A percentile compares a stretch with the other conserved stretches of the same genome.
Evolutionary conservation across 2,797 vertebrate genomes (phyloP).

Genomic region (Argyrosomus regius): DNA sequence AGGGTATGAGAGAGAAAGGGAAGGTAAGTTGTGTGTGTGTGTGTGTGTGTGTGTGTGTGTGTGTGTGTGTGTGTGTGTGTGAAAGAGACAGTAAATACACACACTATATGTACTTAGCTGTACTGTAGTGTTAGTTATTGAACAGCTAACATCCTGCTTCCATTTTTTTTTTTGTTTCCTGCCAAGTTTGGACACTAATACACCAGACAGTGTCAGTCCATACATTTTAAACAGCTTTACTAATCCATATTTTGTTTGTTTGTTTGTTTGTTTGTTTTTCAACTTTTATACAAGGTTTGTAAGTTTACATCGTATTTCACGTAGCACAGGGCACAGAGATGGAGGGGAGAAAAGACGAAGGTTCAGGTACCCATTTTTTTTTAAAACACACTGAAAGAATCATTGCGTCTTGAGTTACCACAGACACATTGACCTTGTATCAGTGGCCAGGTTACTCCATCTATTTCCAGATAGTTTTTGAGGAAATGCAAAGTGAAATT

Average conservation of each 20-base stretch:
- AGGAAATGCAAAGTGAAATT: conserved; percentile 10
- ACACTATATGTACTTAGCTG: conserved; percentile 39
- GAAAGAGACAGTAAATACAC: conserved; percentile 49
- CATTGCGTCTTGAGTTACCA: conserved; percentile 5
- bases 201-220: conserved; percentile 31
- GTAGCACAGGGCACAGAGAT: neutral
- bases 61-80: conserved; percentile 8
- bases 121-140: conserved; percentile 55
- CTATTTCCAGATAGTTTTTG: conserved; percentile 15
- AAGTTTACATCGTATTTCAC: conserved; percentile 47
- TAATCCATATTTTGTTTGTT: conserved; percentile 22
- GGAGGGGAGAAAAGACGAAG: neutral
- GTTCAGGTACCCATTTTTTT: conserved; percentile 1
- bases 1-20: conserved; percentile 86
- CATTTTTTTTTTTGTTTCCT: conserved; percentile 42
- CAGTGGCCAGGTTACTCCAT: conserved; percentile 34
- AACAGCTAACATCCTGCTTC: conserved; percentile 47
- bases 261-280: neutral
- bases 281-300: conserved; percentile 54
- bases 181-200: conserved; percentile 35
- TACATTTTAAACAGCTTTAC: conserved; percentile 41
- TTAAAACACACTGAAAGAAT: too few species aligned
- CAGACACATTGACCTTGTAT: conserved; percentile 4
- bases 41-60: neutral
- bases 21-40: conserved; percentile 51